Percentiles rank a stretch among this genome's conserved stretches.
Conservation (phyloP, 2,888 invertebrate genomes). For the Psococerastis gibbosa region DNA sequence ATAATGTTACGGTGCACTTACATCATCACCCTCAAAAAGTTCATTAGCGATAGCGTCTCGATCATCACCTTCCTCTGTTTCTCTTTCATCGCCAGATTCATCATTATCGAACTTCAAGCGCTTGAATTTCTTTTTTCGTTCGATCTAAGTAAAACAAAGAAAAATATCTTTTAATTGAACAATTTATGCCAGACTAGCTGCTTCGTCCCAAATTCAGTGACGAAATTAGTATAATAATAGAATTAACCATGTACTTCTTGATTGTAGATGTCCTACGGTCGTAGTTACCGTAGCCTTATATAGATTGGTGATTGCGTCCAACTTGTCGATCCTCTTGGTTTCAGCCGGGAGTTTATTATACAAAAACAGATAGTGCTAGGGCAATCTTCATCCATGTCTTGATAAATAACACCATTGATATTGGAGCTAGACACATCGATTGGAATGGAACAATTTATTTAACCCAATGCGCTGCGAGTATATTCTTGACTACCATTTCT, state of each 20-base stretch:
- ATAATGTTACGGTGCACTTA: not conserved
- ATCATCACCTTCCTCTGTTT: slow-evolving; percentile 54
- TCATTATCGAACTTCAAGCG: slow-evolving; percentile 72
- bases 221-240: not conserved
- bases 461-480: no score
- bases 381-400: no score
- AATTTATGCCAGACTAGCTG: not conserved
- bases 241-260: slow-evolving; percentile 44
- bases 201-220: slow-evolving; percentile 9
- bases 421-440: no score
- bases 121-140: slow-evolving; percentile 60
- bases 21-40: slow-evolving; percentile 63
- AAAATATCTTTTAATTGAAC: not conserved
- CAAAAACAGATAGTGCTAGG: no score
- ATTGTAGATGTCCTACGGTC: no score
- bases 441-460: no score
- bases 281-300: no score
- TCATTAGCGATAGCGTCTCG: slow-evolving; percentile 79
- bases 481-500: no score
- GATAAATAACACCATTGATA: no score
- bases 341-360: no score
- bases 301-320: no score
- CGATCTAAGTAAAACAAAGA: slow-evolving; percentile 9
- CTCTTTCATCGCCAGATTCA: slow-evolving; percentile 76
- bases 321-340: no score